phyloP scores from a whole-genome alignment of 2,113 vertebrate genomes.

The Carollia perspicillata region DNA sequence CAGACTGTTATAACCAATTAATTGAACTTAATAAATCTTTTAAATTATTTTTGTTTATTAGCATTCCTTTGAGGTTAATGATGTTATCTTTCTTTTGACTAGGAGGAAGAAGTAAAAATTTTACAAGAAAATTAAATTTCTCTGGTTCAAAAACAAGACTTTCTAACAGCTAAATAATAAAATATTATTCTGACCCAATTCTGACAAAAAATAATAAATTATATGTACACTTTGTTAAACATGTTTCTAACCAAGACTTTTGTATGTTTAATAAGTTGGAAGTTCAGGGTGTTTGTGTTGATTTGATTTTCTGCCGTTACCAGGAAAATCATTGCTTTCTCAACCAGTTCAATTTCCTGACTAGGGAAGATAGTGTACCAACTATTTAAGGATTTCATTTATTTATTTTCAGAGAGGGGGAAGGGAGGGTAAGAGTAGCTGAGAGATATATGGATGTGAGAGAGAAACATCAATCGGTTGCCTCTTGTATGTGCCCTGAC shows the following conservation, averaged over 20 bases:
- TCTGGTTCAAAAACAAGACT: constrained; percentile 66
- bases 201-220: constrained; percentile 34
- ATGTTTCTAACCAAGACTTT: neutral
- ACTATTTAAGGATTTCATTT: neutral
- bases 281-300: neutral
- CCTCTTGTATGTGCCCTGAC: neutral
- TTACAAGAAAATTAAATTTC: constrained; percentile 76
- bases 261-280: constrained; percentile 42
- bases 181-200: constrained; percentile 71
- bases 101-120: constrained; percentile 74
- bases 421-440: neutral
- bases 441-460: neutral
- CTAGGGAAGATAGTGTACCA: neutral
- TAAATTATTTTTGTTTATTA: constrained; percentile 82
- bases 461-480: neutral
- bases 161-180: constrained; percentile 65
- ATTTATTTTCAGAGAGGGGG: neutral
- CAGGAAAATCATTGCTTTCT: neutral
- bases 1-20: constrained; percentile 79
- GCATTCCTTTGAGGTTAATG: constrained; percentile 75
- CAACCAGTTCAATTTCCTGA: neutral
- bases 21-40: constrained; percentile 81
- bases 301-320: neutral
- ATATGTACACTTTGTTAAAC: constrained; percentile 62
- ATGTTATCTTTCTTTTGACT: constrained; percentile 66